Evolutionary conservation across 2,797 vertebrate species (phyloP).

Genomic region (Dipus sagitta): DNA sequence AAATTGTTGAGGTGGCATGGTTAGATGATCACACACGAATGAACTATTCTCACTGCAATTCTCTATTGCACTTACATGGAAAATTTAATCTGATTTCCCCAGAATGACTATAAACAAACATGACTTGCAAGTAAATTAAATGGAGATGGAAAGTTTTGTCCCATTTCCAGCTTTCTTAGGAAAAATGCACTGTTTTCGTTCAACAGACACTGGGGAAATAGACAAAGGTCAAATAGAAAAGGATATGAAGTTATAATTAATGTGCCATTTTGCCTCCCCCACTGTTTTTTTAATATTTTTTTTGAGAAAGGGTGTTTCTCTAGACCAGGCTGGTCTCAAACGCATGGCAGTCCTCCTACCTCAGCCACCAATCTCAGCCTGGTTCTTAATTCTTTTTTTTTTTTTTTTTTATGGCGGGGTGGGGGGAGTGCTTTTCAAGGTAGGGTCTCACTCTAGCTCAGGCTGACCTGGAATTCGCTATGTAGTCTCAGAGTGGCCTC

Average conservation of each 20-base stretch:
- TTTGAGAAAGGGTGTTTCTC: too few species aligned
- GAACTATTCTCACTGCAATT: background rate
- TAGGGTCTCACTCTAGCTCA: too few species aligned
- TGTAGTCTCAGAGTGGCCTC: too few species aligned
- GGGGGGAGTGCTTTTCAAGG: too few species aligned
- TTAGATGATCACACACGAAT: constrained; percentile 16
- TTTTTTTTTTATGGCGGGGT: too few species aligned
- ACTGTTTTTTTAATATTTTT: too few species aligned
- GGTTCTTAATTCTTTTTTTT: too few species aligned
- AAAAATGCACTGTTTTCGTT: constrained; percentile 45
- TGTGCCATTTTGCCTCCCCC: background rate
- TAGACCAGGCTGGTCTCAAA: too few species aligned
- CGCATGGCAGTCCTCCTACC: too few species aligned
- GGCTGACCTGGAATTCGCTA: too few species aligned
- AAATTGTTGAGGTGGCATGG: background rate
- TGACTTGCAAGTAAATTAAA: constrained; percentile 42
- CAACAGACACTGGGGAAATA: background rate
- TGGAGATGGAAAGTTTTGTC: constrained; percentile 45
- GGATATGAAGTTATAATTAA: background rate
- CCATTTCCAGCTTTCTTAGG: background rate
- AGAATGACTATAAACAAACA: constrained; percentile 56
- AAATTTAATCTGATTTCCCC: constrained; percentile 42
- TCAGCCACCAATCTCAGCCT: too few species aligned
- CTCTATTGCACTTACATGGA: background rate
- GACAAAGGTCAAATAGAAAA: constrained; percentile 24